A percentile compares a stretch with the other conserved stretches of the same genome.
phyloP scores from a whole-genome alignment of 2,797 vertebrate genomes.

The Hapalemur alaotrensis region DNA sequence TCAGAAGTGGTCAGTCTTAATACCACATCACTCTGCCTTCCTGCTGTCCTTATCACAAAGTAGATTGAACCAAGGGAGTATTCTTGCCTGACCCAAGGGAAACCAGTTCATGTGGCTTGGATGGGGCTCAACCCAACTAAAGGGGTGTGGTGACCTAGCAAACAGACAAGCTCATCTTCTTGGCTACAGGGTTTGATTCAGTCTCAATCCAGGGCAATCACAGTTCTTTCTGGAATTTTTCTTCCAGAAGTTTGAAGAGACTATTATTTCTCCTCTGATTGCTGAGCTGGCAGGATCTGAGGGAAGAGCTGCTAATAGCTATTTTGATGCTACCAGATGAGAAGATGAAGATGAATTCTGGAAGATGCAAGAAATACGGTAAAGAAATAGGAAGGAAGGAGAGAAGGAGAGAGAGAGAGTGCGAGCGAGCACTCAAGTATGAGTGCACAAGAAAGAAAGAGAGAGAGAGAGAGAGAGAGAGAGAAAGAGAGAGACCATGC shows the following conservation, averaged over 20 bases:
- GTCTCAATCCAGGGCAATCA: background rate
- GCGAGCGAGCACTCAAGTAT: no score
- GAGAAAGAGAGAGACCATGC: background rate
- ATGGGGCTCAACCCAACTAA: background rate
- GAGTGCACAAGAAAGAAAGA: background rate
- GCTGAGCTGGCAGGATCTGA: background rate
- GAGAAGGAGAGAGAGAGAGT: background rate
- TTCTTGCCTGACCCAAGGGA: background rate
- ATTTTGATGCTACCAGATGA: background rate
- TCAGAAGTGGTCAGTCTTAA: background rate
- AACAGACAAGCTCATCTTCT: background rate
- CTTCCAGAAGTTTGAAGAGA: background rate
- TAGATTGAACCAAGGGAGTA: background rate
- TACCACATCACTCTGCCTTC: background rate
- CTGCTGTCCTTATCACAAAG: background rate
- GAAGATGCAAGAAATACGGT: background rate
- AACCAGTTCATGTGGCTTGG: background rate
- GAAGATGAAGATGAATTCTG: constrained; percentile 2
- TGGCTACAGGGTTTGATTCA: background rate
- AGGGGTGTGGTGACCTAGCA: background rate
- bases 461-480: background rate
- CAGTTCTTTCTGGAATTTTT: background rate
- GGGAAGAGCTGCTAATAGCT: background rate
- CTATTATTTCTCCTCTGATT: background rate
- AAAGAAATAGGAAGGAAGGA: background rate